phyloP scores from a whole-genome alignment of 2,888 invertebrate genomes.

The Rapana venosa region DNA sequence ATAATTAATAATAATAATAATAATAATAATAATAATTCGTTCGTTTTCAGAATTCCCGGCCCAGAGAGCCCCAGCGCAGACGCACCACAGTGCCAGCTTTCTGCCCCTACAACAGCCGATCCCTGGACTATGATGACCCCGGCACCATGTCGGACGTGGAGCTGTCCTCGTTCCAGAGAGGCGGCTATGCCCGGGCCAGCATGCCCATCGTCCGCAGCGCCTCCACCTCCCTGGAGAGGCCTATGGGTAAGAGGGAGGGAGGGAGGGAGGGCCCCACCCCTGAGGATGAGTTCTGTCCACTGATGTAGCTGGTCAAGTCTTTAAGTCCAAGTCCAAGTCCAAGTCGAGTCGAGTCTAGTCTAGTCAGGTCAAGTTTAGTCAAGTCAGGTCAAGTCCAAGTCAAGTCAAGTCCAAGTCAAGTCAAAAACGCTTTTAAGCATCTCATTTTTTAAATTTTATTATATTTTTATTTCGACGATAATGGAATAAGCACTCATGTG shows the following conservation, averaged over 20 bases:
- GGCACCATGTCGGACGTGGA: conserved; percentile 98
- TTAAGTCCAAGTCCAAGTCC: too few relatives aligned
- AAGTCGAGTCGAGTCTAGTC: too few relatives aligned
- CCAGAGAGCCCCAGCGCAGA: conserved; percentile 62
- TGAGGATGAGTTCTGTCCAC: too few relatives aligned
- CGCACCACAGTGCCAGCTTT: conserved; percentile 66
- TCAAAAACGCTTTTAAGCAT: too few relatives aligned
- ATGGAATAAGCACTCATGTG: too few relatives aligned
- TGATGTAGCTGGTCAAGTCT: too few relatives aligned
- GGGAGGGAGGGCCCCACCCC: too few relatives aligned
- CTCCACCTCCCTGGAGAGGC: conserved; percentile 94
- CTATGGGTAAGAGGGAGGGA: conserved; percentile 86
- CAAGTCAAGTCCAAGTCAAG: too few relatives aligned
- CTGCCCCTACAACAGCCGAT: conserved; percentile 58
- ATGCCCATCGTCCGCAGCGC: conserved; percentile 96
- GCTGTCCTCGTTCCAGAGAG: conserved; percentile 85
- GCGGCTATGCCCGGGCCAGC: conserved; percentile 93
- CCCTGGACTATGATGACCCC: conserved; percentile 65
- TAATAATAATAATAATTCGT: neutral
- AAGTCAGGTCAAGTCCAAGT: too few relatives aligned
- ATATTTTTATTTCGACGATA: too few relatives aligned
- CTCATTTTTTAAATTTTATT: too few relatives aligned
- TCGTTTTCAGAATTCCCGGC: conserved; percentile 60
- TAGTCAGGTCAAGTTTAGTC: too few relatives aligned
- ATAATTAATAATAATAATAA: neutral